A percentile compares a stretch with the other conserved stretches of the same genome.
Conservation (phyloP, 2,113 vertebrate species). For the Jacana jacana region DNA sequence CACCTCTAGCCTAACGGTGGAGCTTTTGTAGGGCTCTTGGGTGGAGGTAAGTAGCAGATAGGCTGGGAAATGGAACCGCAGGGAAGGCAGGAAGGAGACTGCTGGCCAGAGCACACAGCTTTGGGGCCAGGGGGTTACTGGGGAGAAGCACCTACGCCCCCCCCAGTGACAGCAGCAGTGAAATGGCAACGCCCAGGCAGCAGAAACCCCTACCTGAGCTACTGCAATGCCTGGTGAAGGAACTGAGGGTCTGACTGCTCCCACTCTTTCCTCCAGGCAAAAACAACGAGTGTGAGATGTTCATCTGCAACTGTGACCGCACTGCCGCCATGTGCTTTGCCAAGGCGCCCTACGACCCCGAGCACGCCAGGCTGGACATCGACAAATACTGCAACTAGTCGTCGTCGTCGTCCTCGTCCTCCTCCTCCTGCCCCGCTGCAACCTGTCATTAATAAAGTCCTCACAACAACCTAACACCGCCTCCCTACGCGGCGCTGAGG, state of each 20-base stretch:
- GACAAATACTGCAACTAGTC: slow-evolving; percentile 57
- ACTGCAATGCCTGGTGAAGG: accelerated
- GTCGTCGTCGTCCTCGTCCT: accelerated
- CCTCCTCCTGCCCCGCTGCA: accelerated
- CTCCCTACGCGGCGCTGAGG: accelerated
- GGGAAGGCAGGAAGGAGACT: neutral
- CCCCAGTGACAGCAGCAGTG: accelerated
- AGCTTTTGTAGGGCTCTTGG: neutral
- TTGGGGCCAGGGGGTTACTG: accelerated
- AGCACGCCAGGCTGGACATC: slow-evolving; percentile 51
- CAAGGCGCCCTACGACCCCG: slow-evolving; percentile 60
- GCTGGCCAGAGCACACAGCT: neutral
- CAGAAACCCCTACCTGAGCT: neutral
- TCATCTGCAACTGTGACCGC: slow-evolving; percentile 87
- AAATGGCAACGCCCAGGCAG: accelerated
- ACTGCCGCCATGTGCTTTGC: slow-evolving; percentile 83
- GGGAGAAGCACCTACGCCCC: neutral
- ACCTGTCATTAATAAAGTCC: neutral
- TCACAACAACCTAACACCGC: accelerated
- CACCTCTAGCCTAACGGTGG: accelerated
- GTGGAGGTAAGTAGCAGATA: accelerated
- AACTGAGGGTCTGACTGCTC: neutral
- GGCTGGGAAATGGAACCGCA: neutral
- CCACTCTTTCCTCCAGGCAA: slow-evolving; percentile 60
- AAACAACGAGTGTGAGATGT: slow-evolving; percentile 76